phyloP scores from a whole-genome alignment of 92 coral and sea anemone genomes.

The Paragorgia papillata region DNA sequence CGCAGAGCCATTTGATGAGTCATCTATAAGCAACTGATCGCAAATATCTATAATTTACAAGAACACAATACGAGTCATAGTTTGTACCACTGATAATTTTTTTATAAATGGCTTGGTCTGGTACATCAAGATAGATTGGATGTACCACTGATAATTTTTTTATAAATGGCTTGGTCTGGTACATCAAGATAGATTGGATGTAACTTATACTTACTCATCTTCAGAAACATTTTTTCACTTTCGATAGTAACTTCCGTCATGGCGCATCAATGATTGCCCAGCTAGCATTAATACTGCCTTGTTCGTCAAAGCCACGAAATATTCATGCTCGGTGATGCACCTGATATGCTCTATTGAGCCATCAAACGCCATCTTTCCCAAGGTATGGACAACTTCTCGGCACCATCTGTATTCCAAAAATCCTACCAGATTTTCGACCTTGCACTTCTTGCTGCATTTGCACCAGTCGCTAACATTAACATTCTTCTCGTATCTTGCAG shows the following conservation, averaged over 20 bases:
- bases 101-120: no score
- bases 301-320: slow-evolving; percentile 32
- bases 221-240: no score
- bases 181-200: no score
- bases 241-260: slow-evolving; percentile 23
- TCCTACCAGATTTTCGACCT: slow-evolving; percentile 41
- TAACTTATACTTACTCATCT: no score
- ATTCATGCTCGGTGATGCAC: slow-evolving; percentile 66
- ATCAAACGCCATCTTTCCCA: slow-evolving; percentile 59
- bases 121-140: no score
- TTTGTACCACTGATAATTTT: no score
- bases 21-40: no score
- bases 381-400: slow-evolving; percentile 47
- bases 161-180: no score
- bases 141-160: no score
- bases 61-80: no score
- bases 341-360: slow-evolving; percentile 60
- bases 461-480: slow-evolving; percentile 50
- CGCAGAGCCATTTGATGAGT: no score
- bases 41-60: no score
- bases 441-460: slow-evolving; percentile 49
- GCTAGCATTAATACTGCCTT: slow-evolving; percentile 8
- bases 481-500: slow-evolving; percentile 7
- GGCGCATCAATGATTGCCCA: slow-evolving; percentile 14
- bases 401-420: slow-evolving; percentile 63